Percentiles rank a stretch among this genome's conserved stretches.
phyloP scores from a whole-genome alignment of 2,888 invertebrate species.

The Conistra vaccinii region DNA sequence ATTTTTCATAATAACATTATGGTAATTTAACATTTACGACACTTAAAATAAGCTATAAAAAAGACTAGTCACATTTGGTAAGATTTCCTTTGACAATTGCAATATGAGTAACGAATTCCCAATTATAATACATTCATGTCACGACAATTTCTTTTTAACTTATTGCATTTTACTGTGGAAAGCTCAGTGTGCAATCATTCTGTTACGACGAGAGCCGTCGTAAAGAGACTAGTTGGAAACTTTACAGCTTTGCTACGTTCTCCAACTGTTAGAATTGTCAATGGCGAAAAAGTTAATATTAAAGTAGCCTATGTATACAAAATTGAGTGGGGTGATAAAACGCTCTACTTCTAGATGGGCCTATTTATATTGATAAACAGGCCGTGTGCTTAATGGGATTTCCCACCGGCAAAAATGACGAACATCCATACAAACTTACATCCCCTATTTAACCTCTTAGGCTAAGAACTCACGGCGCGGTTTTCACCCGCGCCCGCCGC shows the following conservation, averaged over 20 bases:
- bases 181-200: slow-evolving; percentile 83
- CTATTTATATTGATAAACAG: not conserved
- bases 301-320: slow-evolving; percentile 32
- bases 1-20: not conserved
- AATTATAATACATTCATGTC: slow-evolving; percentile 73
- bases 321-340: slow-evolving; percentile 5
- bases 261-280: slow-evolving; percentile 78
- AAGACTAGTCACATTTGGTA: not conserved
- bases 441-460: not conserved
- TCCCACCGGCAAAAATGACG: not conserved
- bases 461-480: too few relatives aligned
- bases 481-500: too few relatives aligned
- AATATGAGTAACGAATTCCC: slow-evolving; percentile 28
- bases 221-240: slow-evolving; percentile 85
- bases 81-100: slow-evolving; percentile 17
- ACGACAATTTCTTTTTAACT: slow-evolving; percentile 79
- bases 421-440: not conserved
- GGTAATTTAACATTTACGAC: not conserved
- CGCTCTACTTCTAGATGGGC: not conserved
- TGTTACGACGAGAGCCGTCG: slow-evolving; percentile 82
- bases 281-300: slow-evolving; percentile 73
- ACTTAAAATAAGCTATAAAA: not conserved
- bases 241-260: slow-evolving; percentile 80
- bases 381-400: too few relatives aligned
- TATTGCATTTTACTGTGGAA: slow-evolving; percentile 81